Conservation (phyloP, 1,140 invertebrate genomes). For the Mercenaria mercenaria region DNA sequence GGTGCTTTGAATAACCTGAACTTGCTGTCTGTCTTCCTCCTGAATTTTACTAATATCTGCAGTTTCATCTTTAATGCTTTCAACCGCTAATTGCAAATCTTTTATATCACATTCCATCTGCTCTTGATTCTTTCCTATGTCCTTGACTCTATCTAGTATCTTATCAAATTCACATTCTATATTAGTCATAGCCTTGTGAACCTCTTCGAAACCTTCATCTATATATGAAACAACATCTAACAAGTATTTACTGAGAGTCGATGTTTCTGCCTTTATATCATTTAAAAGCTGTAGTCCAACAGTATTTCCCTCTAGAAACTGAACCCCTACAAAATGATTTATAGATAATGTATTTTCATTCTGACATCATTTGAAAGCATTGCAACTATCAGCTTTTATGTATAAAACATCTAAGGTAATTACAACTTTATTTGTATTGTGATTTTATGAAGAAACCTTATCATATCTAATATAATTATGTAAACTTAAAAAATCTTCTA, state of each 20-base stretch:
- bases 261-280: background rate
- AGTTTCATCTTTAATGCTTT: background rate
- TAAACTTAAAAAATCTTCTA: no score
- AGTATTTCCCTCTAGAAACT: background rate
- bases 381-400: no score
- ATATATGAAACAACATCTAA: background rate
- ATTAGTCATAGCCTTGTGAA: background rate
- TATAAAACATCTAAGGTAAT: no score
- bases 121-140: background rate
- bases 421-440: no score
- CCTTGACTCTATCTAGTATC: background rate
- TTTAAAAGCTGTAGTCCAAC: background rate
- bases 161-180: background rate
- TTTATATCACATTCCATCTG: background rate
- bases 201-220: conserved; percentile 1
- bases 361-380: no score
- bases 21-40: background rate
- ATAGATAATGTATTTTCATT: no score
- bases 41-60: background rate
- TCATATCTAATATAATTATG: no score
- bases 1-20: background rate
- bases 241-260: background rate
- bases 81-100: background rate
- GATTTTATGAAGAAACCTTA: no score
- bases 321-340: background rate